Conservation (phyloP, 1,140 invertebrate genomes). For the Fopius arisanus region DNA sequence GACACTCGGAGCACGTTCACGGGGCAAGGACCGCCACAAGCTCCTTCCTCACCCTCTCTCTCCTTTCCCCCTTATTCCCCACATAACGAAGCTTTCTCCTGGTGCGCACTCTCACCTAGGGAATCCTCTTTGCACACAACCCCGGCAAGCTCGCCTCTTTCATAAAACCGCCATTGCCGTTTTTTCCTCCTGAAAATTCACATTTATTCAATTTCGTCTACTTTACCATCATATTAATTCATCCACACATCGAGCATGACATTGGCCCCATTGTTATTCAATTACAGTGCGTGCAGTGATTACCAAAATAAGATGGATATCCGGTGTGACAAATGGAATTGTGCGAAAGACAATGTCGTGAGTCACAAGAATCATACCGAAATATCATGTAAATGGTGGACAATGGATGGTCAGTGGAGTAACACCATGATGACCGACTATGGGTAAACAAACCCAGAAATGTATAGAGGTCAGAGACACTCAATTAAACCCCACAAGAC, state of each 20-base stretch:
- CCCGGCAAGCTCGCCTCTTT: neutral
- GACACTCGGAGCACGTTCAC: slow-evolving; percentile 63
- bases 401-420: slow-evolving; percentile 45
- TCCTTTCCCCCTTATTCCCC: slow-evolving; percentile 25
- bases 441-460: slow-evolving; percentile 38
- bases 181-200: neutral
- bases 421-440: slow-evolving; percentile 48
- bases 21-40: slow-evolving; percentile 66
- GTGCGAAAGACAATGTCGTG: slow-evolving; percentile 49
- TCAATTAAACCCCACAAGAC: slow-evolving; percentile 1
- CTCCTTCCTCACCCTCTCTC: slow-evolving; percentile 43
- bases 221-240: neutral
- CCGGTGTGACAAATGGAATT: neutral
- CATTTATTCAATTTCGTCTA: neutral
- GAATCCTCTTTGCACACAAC: neutral
- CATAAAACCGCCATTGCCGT: neutral
- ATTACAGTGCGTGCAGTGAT: neutral
- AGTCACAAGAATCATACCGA: slow-evolving; percentile 47
- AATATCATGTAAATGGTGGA: slow-evolving; percentile 46
- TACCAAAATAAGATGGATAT: neutral
- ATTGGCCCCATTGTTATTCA: neutral
- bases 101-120: slow-evolving; percentile 2
- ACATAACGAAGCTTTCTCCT: neutral
- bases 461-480: slow-evolving; percentile 28
- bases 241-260: neutral